A percentile compares a stretch with the other conserved stretches of the same genome.
Conservation (phyloP, 2,113 vertebrate genomes). For the Istiophorus platypterus region DNA sequence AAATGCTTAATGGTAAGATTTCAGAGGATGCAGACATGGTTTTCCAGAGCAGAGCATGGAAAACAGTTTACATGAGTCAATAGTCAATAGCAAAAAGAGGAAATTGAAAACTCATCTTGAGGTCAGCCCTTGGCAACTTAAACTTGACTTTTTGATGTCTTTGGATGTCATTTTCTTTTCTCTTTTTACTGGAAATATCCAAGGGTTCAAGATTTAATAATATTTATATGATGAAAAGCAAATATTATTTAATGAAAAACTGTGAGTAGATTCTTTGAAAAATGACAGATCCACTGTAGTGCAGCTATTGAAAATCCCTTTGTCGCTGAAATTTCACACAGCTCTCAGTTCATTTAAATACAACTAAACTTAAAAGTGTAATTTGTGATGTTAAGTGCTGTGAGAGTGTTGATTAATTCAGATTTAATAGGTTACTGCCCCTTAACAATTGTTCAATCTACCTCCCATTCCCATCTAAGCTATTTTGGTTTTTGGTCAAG, state of each 20-base stretch:
- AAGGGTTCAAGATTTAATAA: conserved; percentile 33
- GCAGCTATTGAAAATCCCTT: conserved; percentile 21
- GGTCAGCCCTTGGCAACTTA: conserved; percentile 2
- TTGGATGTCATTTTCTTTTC: conserved; percentile 26
- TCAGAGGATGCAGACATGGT: neutral
- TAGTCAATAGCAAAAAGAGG: neutral
- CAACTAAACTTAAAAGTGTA: conserved; percentile 6
- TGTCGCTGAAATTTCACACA: conserved; percentile 25
- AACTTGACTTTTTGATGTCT: conserved; percentile 20
- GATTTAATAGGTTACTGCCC: neutral
- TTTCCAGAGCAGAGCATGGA: neutral
- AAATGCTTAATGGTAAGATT: neutral
- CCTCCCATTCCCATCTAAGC: neutral
- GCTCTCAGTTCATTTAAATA: conserved; percentile 17
- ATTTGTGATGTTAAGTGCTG: neutral
- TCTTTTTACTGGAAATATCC: conserved; percentile 32
- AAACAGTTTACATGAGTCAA: conserved; percentile 22
- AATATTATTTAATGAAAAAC: conserved; percentile 15
- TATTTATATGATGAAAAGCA: conserved; percentile 27
- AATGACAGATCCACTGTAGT: conserved; percentile 20
- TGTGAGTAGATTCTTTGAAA: neutral
- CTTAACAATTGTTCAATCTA: neutral
- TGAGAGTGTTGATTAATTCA: neutral
- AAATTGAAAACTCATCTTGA: conserved; percentile 14
- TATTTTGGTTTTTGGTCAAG: conserved; percentile 16